Base-by-base conservation (phyloP, 2,797 vertebrate genomes). In the Dipus sagitta region DNA sequence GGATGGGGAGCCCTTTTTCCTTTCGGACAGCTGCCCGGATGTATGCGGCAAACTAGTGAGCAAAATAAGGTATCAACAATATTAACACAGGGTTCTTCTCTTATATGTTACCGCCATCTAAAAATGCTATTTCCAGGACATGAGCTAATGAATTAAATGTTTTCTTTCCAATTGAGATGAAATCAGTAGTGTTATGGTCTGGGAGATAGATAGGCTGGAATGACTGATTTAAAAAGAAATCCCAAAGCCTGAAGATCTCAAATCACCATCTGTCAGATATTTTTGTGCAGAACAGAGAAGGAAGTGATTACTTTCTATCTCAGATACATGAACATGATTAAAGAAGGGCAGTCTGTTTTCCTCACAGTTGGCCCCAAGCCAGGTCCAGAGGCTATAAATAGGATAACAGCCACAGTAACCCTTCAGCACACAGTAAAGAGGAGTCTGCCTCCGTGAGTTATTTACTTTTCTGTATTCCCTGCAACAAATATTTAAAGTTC, bases 1-100 rank as follows among this genome's bases (percentile, higher is more conserved):
- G 99, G 98, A 99, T 99, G 52, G 99, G 99, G 84, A 99, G 98
- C 17, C 99, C 99, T 95, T 99, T 99, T 97, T 99, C 99, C 95
- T 99, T 99, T 68, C 99, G 98, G 83, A 99, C 99, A 0, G 99
- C 99, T 1, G 99, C 99, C 64, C 99, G 99, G 78, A 99, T 99
- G 94, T 99, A 99, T 0, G 99, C 99, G 95, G 99, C 99, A 84
- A 99, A 99, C 99, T 99, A 95, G 14, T 38, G 68, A 77, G 88
- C 65, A 74, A 96, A 83, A 94, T 30, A 15, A 92, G 96, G 21
- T 94, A 42, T 90, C 20, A 90, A 71, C 64, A 84, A 71, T 64
- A 80, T 58, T 2, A 47, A 82, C 88, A 78, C 20, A 76, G 80
- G 79, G 26, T 17, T 76, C 15, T 2, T 47, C 34, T 76, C 10